These are phyloP conservation scores for Halichondria panicea DNA, from an alignment of 37 sponge, comb jelly and placozoan species.

Conservation along the genomic window DNA sequence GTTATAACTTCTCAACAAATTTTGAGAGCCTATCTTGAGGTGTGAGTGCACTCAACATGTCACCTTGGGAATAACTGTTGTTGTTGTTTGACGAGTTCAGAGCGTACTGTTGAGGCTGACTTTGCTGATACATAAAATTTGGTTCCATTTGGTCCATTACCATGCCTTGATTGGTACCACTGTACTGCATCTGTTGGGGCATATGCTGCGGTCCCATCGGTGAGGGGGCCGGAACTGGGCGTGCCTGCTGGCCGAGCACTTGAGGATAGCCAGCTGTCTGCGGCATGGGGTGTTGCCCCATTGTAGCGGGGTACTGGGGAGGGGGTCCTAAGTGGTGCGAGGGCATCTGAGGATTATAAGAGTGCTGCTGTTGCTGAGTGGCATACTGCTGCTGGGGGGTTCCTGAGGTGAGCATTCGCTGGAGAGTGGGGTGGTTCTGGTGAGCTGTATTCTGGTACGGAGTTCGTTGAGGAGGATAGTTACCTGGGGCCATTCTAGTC, in stretches of 20 bases:
- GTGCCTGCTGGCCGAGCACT: slow-evolving; percentile 13
- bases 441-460: neutral
- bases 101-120: neutral
- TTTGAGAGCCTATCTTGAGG: slow-evolving; percentile 35
- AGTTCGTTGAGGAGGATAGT: slow-evolving; percentile 3
- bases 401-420: neutral
- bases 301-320: slow-evolving; percentile 46
- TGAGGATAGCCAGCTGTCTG: slow-evolving; percentile 38
- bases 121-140: slow-evolving; percentile 18
- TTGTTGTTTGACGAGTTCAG: slow-evolving; percentile 26
- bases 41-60: neutral
- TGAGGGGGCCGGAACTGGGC: neutral
- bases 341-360: neutral
- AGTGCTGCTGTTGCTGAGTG: slow-evolving; percentile 1
- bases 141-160: neutral
- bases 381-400: slow-evolving; percentile 33
- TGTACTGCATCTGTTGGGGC: slow-evolving; percentile 18
- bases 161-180: slow-evolving; percentile 1
- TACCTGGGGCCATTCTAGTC: neutral
- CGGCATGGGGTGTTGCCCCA: neutral
- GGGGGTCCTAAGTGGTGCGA: slow-evolving; percentile 32
- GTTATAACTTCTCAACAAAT: slow-evolving; percentile 28
- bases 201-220: neutral
- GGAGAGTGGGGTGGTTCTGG: neutral
- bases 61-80: slow-evolving; percentile 4